Base-by-base conservation (phyloP, 1,140 invertebrate genomes). In the Watersipora subatra region DNA sequence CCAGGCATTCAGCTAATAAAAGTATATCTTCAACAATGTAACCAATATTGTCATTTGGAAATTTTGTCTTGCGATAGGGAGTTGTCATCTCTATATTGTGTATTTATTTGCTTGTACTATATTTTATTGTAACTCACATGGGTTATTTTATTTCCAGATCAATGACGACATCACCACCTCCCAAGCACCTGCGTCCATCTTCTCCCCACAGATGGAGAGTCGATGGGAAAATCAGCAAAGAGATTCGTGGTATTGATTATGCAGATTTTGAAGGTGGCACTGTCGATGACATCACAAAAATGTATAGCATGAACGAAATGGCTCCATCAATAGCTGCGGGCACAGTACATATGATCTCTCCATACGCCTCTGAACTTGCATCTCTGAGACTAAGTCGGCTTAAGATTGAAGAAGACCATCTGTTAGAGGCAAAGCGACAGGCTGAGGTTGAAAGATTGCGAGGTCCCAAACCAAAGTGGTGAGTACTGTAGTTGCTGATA, bases 391-490 rank as follows among this genome's bases (percentile, higher is more conserved):
- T 74, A 69, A 71, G 74, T 59, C 61, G 73, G 56, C 63, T 76
- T 25, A 63, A 72, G 2, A 68, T 76, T 27, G 73, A 76, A 61
- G 73, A 75, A 57, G 68, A 74, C 22, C 73, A 74, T 57, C 66
- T 74, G 22, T 63, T 73, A 55, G 75, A 76, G 58, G 59, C 75
- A 12, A 75, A 74, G 59, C 66, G 73, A 29, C 67, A 69, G 59
- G 67, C 68, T 57, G 73, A 75, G 62, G 57, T 75, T 20, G 75
- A 76, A 64, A 70, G 69, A 64, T 69, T 75, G 1, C 65, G 75
- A 28, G 73, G 73, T 55, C 75, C 75, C 3, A 67, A 68, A 63
- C 70, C 70, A 28, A 73, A 73, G 71, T 76, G 75, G 75, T 76
- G 61, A 69, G 58, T 64, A 24, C 27, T 57, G n/a, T 24, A 64